Evolutionary conservation across 2,113 vertebrate genomes (phyloP).

Genomic region (Odocoileus virginianus): DNA sequence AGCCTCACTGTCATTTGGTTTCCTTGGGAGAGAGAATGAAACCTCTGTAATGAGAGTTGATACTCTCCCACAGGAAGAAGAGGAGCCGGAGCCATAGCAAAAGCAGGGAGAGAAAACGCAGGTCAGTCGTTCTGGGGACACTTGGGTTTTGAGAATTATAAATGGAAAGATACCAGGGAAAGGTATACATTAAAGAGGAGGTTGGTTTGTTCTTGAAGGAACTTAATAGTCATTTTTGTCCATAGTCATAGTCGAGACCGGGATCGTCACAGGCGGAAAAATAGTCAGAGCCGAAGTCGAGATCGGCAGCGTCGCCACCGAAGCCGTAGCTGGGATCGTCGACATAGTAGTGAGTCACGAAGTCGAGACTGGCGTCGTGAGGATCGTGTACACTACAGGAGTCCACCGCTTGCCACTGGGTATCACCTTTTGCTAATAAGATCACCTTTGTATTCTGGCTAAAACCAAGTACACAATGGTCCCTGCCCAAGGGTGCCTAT

Average conservation of each 20-base stretch:
- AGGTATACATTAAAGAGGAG: neutral
- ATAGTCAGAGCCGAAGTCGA: conserved; percentile 57
- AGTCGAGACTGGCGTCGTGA: conserved; percentile 64
- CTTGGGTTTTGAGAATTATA: neutral
- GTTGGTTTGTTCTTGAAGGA: neutral
- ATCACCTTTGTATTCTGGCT: neutral
- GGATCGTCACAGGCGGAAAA: conserved; percentile 57
- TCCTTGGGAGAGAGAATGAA: neutral
- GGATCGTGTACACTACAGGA: conserved; percentile 54
- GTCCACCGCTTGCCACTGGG: conserved; percentile 57
- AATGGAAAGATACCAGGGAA: neutral
- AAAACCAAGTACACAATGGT: neutral
- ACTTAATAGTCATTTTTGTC: neutral
- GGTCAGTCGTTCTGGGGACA: conserved; percentile 45
- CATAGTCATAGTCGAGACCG: conserved; percentile 48
- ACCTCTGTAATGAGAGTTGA: neutral
- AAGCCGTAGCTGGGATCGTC: conserved; percentile 64
- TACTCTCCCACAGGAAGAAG: conserved; percentile 60
- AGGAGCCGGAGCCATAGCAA: conserved; percentile 68
- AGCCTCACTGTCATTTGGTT: neutral
- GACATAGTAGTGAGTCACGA: conserved; percentile 63
- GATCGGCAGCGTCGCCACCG: conserved; percentile 50
- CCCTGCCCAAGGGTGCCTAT: neutral
- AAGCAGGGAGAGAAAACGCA: conserved; percentile 72
- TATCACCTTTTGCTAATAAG: conserved; percentile 26